Conservation (phyloP, 2,113 vertebrate species). For the Baryphthengus martii region DNA sequence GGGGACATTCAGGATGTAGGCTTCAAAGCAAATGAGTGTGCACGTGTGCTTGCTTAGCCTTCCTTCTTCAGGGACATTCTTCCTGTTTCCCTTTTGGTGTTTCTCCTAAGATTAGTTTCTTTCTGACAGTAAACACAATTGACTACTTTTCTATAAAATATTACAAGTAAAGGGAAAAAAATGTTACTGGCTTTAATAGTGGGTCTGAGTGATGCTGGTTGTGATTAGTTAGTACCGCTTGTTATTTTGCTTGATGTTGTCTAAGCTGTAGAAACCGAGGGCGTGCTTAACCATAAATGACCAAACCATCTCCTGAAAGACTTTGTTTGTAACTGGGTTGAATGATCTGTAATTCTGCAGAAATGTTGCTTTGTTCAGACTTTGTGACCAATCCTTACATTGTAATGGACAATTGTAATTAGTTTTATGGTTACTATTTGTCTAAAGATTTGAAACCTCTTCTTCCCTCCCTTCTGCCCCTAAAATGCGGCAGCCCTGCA, state of each 20-base stretch:
- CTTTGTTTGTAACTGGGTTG: not conserved
- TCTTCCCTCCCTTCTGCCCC: not conserved
- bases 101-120: conserved; percentile 31
- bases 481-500: not conserved
- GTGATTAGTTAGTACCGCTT: not conserved
- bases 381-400: not conserved
- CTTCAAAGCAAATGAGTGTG: not conserved
- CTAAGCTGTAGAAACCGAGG: not conserved
- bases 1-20: conserved; percentile 22
- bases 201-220: not conserved
- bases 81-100: conserved; percentile 33
- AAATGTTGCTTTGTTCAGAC: not conserved
- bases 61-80: not conserved
- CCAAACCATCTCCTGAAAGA: not conserved
- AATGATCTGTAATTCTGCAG: not conserved
- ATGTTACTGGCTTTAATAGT: not conserved
- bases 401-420: not conserved
- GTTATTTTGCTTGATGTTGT: not conserved
- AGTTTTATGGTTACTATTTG: not conserved
- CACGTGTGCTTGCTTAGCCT: not conserved
- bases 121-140: not conserved
- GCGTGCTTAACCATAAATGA: not conserved
- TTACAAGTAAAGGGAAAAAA: not conserved
- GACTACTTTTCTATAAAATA: not conserved
- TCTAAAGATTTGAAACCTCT: not conserved